Conservation (phyloP, 2,888 invertebrate species). For the Epistrophella euchroma region DNA sequence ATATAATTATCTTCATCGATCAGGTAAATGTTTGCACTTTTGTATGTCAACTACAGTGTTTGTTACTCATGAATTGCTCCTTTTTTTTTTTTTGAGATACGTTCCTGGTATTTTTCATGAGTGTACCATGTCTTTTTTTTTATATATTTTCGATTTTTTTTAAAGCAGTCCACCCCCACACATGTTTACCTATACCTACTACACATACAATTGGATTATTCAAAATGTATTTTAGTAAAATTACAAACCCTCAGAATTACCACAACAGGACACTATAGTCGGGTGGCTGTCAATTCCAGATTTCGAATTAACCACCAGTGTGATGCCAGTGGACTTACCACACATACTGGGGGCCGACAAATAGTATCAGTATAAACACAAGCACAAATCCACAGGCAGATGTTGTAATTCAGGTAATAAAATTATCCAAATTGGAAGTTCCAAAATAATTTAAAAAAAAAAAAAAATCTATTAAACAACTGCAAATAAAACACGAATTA, state of each 20-base stretch:
- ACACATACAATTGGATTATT: conserved; percentile 19
- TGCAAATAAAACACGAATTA: conserved; percentile 58
- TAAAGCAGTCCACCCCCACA: not conserved
- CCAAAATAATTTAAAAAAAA: conserved; percentile 24
- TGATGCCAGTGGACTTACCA: conserved; percentile 67
- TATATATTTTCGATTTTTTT: not conserved
- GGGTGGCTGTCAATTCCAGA: conserved; percentile 69
- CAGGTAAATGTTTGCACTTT: no score
- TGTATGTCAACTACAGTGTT: no score
- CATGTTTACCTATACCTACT: not conserved
- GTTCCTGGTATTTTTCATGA: not conserved
- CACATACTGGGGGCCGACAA: conserved; percentile 40
- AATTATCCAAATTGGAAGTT: conserved; percentile 62
- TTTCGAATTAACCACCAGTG: conserved; percentile 67
- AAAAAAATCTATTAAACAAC: conserved; percentile 24
- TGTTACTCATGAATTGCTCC: no score
- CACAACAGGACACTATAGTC: conserved; percentile 63
- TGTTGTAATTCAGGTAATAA: conserved; percentile 72
- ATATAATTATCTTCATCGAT: no score
- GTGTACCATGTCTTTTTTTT: not conserved
- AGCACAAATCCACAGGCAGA: conserved; percentile 57
- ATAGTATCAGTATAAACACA: conserved; percentile 15
- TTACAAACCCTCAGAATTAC: conserved; percentile 62
- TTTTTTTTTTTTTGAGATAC: no score
- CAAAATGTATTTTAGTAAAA: conserved; percentile 58